Percentiles rank a stretch among this genome's conserved stretches.
Evolutionary conservation across 2,113 vertebrate genomes (phyloP).

Genomic region (Xiphophorus maculatus): DNA sequence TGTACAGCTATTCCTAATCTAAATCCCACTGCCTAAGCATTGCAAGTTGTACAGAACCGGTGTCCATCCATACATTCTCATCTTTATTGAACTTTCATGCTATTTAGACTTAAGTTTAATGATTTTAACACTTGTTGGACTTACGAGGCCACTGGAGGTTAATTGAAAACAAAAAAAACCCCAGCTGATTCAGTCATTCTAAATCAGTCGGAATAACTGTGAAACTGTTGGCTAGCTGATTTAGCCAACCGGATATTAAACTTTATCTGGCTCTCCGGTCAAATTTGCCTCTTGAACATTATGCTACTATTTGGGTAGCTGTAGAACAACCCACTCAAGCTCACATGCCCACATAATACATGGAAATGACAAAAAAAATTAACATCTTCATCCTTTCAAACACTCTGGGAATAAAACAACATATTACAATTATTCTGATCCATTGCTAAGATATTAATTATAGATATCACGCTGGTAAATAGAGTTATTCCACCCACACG

Average conservation of each 20-base stretch:
- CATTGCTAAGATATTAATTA: slow-evolving; percentile 54
- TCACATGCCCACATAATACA: slow-evolving; percentile 72
- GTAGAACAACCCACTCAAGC: slow-evolving; percentile 77
- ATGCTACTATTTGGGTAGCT: slow-evolving; percentile 78
- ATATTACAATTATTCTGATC: slow-evolving; percentile 48
- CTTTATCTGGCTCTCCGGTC: slow-evolving; percentile 51
- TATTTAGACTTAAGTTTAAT: no score
- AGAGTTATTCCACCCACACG: slow-evolving; percentile 45
- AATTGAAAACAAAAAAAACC: slow-evolving; percentile 31
- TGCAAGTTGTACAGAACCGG: no score
- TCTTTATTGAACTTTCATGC: no score
- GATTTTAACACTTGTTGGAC: no score
- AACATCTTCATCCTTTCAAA: slow-evolving; percentile 42
- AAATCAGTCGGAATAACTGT: slow-evolving; percentile 9
- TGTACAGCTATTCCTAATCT: no score
- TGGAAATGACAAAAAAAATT: slow-evolving; percentile 54
- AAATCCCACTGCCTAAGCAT: no score
- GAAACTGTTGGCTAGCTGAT: background rate
- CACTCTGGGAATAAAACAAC: slow-evolving; percentile 18
- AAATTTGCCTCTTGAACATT: slow-evolving; percentile 69
- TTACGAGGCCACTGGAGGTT: slow-evolving; percentile 25
- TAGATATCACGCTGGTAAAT: slow-evolving; percentile 55
- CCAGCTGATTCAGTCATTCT: slow-evolving; percentile 52
- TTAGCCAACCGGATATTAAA: slow-evolving; percentile 28
- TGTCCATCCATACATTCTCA: no score